Percentiles rank a stretch among this genome's conserved stretches.
phyloP scores from a whole-genome alignment of 2,888 invertebrate species.

The Bombylius major region DNA sequence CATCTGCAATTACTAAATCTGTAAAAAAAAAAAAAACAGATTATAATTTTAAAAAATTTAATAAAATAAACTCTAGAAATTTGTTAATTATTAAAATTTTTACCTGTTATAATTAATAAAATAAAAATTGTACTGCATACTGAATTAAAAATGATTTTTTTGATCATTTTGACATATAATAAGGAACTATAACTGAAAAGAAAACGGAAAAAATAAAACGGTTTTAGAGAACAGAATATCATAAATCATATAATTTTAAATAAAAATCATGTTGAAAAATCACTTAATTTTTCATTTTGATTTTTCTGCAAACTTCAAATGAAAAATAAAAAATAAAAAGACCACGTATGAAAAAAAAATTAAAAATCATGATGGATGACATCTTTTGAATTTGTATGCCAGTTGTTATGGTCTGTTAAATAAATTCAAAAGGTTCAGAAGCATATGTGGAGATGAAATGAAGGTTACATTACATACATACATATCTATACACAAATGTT shows the following conservation, averaged over 20 bases:
- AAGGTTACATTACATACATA: too few species aligned
- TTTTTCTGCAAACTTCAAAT: too few species aligned
- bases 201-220: neutral
- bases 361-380: too few species aligned
- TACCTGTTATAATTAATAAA: neutral
- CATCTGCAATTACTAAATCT: neutral
- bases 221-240: too few species aligned
- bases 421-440: neutral
- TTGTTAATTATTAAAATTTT: neutral
- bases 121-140: neutral
- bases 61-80: neutral
- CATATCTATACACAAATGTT: too few species aligned
- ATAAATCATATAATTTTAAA: too few species aligned
- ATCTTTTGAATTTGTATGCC: too few species aligned
- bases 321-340: too few species aligned
- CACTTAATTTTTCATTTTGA: too few species aligned
- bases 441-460: too few species aligned
- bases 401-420: neutral
- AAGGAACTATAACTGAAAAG: neutral
- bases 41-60: neutral
- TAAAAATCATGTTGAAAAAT: too few species aligned
- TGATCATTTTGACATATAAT: neutral
- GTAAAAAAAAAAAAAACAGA: neutral
- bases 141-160: neutral
- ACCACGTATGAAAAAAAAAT: too few species aligned